Base-by-base conservation (phyloP, 2,888 invertebrate genomes). In the Schizaphis graminum region DNA sequence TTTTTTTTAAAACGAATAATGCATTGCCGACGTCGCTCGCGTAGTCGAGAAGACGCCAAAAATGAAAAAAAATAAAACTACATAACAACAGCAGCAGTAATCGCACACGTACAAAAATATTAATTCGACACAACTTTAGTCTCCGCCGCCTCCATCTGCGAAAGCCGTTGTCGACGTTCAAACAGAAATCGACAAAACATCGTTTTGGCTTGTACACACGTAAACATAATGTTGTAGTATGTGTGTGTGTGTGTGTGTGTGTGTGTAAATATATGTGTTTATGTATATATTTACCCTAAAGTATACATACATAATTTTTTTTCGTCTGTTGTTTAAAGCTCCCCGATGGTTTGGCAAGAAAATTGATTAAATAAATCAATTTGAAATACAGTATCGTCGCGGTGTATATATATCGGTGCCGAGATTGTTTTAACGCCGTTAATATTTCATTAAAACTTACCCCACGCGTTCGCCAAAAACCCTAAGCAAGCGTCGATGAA, bases 361-460 rank as follows among this genome's bases (percentile, higher is more conserved):
- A 91, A 94, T 94, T 94, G 94, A 94, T 91, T 91, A 91, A 94
- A 94, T 94, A 94, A 94, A 94, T 94, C 94, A 94, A 88, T 94
- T 90, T n/a, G 94, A 49, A 89, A 93, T 53, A 57, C 84, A 41
- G 61, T 90, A 89, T 44, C 56, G 67, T 53, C 47, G 61, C 44
- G 8, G 24, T 57, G 26, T 41, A 44, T 61, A 88, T 86, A 41
- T 41, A 57, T 85, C 35, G 86, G 84, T 85, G 53, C 49, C 86
- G 91, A 94, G 94, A 94, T 94, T 94, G 94, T 94, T 94, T 86
- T 91, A 94, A 94, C 89, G 94, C 86, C 91, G 94, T 91, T 94
- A 94, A 94, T 94, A 94, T 94, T 94, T 94, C 94, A 94, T 94
- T 94, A 91, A 90, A 94, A 94, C 94, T 90, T 94, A 86, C 77